These are phyloP conservation scores for Magallana gigas DNA, from an alignment of 1,140 invertebrate genomes.

Conservation along the genomic window DNA sequence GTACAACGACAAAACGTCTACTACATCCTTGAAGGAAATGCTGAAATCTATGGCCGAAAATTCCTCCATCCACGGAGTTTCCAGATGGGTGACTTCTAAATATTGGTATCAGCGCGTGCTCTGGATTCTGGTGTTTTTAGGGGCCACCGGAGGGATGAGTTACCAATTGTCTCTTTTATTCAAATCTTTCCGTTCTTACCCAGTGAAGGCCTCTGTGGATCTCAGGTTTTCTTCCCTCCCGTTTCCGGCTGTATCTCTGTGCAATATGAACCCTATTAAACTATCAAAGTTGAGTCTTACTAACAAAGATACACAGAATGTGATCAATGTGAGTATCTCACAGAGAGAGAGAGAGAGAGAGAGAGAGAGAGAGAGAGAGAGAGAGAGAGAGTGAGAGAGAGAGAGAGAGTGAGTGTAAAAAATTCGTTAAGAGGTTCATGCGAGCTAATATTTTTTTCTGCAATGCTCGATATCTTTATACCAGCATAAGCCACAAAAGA, in stretches of 20 bases:
- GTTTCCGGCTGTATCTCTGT: slow-evolving; percentile 49
- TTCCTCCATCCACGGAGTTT: slow-evolving; percentile 42
- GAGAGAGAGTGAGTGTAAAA: too few relatives aligned
- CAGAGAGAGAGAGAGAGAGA: too few relatives aligned
- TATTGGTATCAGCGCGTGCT: slow-evolving; percentile 26
- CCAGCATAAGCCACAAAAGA: too few relatives aligned
- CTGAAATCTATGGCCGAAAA: slow-evolving; percentile 32
- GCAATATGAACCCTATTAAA: slow-evolving; percentile 53
- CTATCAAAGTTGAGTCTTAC: background rate
- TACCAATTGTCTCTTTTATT: slow-evolving; percentile 42
- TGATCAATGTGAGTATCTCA: background rate
- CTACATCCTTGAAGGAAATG: background rate
- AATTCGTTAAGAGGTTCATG: too few relatives aligned
- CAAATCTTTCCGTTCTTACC: slow-evolving; percentile 16
- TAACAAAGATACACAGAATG: background rate
- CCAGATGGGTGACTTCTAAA: slow-evolving; percentile 30
- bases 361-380: too few relatives aligned
- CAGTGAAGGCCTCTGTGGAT: slow-evolving; percentile 32
- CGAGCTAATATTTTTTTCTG: too few relatives aligned
- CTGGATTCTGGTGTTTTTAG: slow-evolving; percentile 42
- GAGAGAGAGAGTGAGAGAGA: too few relatives aligned
- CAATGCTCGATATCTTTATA: too few relatives aligned
- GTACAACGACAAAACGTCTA: background rate
- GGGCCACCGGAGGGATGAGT: slow-evolving; percentile 4
- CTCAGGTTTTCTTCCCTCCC: slow-evolving; percentile 38